These are phyloP conservation scores for Hoplostethus atlanticus DNA, from an alignment of 2,797 vertebrate species.

Conservation along the genomic window DNA sequence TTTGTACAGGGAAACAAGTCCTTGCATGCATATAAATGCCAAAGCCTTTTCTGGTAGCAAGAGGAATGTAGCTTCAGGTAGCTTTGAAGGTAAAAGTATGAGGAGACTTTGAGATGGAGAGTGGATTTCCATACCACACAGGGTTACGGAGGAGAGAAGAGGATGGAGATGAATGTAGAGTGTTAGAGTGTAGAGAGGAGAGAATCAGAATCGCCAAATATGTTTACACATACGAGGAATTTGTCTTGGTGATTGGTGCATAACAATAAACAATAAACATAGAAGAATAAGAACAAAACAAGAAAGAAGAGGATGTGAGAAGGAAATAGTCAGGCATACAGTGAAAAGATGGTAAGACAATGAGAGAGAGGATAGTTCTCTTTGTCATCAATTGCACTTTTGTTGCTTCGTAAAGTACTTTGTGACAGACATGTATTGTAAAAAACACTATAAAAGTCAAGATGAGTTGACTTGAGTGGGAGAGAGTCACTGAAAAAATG, in stretches of 20 bases:
- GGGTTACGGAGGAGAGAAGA: neutral
- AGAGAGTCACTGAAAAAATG: constrained; percentile 14
- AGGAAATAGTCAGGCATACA: neutral
- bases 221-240: no score
- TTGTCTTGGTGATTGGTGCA: no score
- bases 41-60: constrained; percentile 11
- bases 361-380: constrained; percentile 17
- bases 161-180: neutral
- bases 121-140: constrained; percentile 30
- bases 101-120: constrained; percentile 15
- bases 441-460: constrained; percentile 22
- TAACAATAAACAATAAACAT: no score
- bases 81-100: constrained; percentile 36
- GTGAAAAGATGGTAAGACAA: constrained; percentile 16
- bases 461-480: constrained; percentile 13
- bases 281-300: no score
- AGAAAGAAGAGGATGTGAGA: constrained; percentile 18
- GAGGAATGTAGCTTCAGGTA: constrained; percentile 32
- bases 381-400: constrained; percentile 8
- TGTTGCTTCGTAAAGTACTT: constrained; percentile 20
- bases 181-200: constrained; percentile 14
- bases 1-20: constrained; percentile 12
- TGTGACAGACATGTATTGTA: neutral
- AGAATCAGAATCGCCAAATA: no score
- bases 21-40: constrained; percentile 26